phyloP scores from a whole-genome alignment of 2,113 vertebrate genomes.

The Tautogolabrus adspersus region DNA sequence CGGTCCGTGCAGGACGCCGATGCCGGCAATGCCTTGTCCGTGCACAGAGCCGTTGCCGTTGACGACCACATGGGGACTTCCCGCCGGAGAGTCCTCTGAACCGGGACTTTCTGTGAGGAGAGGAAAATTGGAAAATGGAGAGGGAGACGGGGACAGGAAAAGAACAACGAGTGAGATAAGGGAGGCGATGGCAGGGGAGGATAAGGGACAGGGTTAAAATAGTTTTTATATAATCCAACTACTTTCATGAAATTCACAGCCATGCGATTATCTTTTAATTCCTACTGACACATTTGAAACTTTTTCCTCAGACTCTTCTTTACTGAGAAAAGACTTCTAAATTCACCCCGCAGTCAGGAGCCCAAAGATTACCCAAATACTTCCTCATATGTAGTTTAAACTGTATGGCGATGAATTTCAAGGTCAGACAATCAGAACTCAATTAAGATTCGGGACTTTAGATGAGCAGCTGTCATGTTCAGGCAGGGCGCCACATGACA shows the following conservation, averaged over 20 bases:
- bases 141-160: constrained; percentile 5
- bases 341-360: background rate
- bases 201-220: constrained; percentile 29
- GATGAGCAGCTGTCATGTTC: constrained; percentile 21
- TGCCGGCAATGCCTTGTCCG: constrained; percentile 81
- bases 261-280: constrained; percentile 28
- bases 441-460: background rate
- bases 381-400: background rate
- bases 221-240: background rate
- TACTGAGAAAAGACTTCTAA: background rate
- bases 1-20: constrained; percentile 76
- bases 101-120: constrained; percentile 86
- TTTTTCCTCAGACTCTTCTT: background rate
- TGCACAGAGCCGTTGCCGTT: constrained; percentile 80
- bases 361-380: background rate
- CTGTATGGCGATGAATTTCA: constrained; percentile 48
- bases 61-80: constrained; percentile 82
- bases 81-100: constrained; percentile 87
- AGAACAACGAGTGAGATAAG: constrained; percentile 39
- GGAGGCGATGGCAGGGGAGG: constrained; percentile 8
- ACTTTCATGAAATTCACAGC: constrained; percentile 50
- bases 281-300: background rate
- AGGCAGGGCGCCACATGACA: background rate
- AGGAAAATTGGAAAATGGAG: constrained; percentile 29
- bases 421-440: background rate